Conservation (phyloP, 2,888 invertebrate species). For the Catotricha subobsoleta region DNA sequence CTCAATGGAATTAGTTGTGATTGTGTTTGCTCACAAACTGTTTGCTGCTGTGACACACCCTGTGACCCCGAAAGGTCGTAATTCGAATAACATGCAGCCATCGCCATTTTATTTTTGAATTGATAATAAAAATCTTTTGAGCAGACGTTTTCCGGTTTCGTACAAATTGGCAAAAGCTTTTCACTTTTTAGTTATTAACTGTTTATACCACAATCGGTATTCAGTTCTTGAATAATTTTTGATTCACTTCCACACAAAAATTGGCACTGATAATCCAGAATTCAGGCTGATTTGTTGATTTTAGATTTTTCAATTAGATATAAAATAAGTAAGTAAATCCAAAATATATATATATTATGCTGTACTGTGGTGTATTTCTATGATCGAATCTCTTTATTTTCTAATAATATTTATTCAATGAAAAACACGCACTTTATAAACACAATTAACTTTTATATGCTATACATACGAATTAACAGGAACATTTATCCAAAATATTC, state of each 20-base stretch:
- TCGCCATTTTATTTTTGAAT: conserved; percentile 20
- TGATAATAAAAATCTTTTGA: no score
- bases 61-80: conserved; percentile 28
- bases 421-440: background rate
- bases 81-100: conserved; percentile 30
- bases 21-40: background rate
- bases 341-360: no score
- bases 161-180: no score
- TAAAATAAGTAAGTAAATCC: no score
- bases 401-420: background rate
- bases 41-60: conserved; percentile 17
- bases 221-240: no score
- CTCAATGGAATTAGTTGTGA: background rate
- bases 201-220: no score
- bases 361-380: background rate
- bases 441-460: background rate
- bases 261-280: conserved; percentile 4
- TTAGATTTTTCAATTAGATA: background rate
- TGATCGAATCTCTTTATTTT: background rate
- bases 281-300: background rate
- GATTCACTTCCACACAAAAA: no score
- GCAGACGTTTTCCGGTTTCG: no score
- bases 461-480: background rate
- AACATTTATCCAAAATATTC: background rate
- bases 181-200: no score